phyloP scores from a whole-genome alignment of 2,113 vertebrate genomes.

The Semnornis frantzii region DNA sequence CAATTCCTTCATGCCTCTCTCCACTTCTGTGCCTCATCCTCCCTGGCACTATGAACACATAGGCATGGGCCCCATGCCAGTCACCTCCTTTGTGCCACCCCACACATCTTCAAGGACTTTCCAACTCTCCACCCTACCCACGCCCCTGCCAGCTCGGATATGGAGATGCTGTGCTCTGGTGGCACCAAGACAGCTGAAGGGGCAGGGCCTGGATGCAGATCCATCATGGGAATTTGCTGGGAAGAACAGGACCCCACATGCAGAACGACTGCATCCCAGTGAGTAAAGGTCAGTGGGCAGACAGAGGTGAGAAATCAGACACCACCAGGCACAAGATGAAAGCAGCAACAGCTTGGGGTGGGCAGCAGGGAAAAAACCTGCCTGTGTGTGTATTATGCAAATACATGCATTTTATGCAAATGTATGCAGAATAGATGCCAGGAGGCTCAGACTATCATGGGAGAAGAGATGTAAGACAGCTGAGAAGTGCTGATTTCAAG shows the following conservation, averaged over 20 bases:
- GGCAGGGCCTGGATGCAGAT: neutral
- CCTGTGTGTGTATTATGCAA: constrained; percentile 1
- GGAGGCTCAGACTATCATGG: constrained; percentile 9
- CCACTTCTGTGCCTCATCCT: neutral
- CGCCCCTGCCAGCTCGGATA: neutral
- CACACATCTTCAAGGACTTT: rapidly evolving
- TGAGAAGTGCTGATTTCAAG: neutral
- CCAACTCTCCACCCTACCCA: neutral
- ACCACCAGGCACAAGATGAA: neutral
- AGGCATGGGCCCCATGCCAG: rapidly evolving
- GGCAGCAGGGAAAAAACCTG: neutral
- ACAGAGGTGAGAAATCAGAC: neutral
- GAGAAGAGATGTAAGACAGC: constrained; percentile 11
- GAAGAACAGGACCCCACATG: rapidly evolving
- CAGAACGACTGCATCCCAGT: neutral
- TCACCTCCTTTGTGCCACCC: neutral
- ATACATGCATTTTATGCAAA: constrained; percentile 51
- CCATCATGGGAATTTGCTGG: neutral
- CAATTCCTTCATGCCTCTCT: neutral
- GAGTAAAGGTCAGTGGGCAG: neutral
- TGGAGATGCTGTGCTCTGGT: neutral
- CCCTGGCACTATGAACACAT: neutral
- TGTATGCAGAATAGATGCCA: constrained; percentile 49
- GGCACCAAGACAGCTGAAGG: neutral
- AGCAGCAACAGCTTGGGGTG: neutral